Percentiles rank a stretch among this genome's conserved stretches.
Evolutionary conservation across 2,797 vertebrate species (phyloP).

Genomic region (Amblyraja radiata): DNA sequence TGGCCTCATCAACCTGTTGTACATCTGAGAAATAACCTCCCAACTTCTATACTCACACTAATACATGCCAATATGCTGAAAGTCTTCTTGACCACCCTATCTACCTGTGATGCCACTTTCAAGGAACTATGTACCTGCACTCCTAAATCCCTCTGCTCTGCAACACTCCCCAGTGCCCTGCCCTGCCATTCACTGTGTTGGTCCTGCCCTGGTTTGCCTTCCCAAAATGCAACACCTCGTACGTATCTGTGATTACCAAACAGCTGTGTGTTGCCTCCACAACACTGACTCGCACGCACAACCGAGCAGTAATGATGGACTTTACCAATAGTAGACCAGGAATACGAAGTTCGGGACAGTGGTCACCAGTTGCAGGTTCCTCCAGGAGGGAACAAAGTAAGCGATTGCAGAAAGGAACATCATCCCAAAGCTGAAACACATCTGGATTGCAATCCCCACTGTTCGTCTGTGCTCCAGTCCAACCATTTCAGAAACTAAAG

Average conservation of each 20-base stretch:
- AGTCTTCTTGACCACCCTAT: too few species aligned
- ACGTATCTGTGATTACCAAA: conserved; percentile 40
- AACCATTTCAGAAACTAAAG: conserved; percentile 83
- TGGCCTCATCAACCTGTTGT: too few species aligned
- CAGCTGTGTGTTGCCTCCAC: neutral
- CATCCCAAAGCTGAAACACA: conserved; percentile 84
- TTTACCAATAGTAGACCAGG: conserved; percentile 83
- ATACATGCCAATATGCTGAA: too few species aligned
- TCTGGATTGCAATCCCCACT: conserved; percentile 82
- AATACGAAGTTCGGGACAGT: conserved; percentile 80
- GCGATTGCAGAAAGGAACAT: conserved; percentile 83
- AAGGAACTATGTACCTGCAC: too few species aligned
- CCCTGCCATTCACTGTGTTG: too few species aligned
- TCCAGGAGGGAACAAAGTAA: conserved; percentile 79
- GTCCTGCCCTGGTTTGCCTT: too few species aligned
- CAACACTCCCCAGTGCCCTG: too few species aligned
- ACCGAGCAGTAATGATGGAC: neutral
- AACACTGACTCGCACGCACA: neutral
- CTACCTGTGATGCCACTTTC: too few species aligned
- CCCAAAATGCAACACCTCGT: too few species aligned
- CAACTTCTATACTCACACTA: too few species aligned
- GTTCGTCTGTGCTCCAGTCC: conserved; percentile 80
- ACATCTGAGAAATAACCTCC: too few species aligned
- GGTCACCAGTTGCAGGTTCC: conserved; percentile 79
- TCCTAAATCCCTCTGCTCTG: too few species aligned